Evolutionary conservation across 2,888 invertebrate genomes (phyloP).

Genomic region (Cheilosia variabilis): DNA sequence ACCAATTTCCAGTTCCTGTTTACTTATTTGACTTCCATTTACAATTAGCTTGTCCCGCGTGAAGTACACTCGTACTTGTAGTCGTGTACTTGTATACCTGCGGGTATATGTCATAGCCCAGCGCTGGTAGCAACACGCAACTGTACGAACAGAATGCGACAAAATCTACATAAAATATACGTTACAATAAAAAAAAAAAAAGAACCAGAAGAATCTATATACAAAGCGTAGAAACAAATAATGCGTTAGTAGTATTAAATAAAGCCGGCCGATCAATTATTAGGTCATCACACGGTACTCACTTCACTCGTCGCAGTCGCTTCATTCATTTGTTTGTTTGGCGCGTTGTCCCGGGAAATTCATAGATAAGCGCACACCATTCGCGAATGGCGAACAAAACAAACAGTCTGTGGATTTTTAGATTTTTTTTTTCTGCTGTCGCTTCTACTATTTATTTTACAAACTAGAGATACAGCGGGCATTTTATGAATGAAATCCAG

Average conservation of each 20-base stretch:
- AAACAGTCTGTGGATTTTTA: conserved; percentile 26
- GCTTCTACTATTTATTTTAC: conserved; percentile 63
- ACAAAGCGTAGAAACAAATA: conserved; percentile 19
- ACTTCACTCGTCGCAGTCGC: not conserved
- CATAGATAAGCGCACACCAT: conserved; percentile 25
- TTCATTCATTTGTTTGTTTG: conserved; percentile 38
- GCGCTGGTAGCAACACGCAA: conserved; percentile 4
- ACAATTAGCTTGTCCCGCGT: conserved; percentile 62
- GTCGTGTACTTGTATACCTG: not conserved
- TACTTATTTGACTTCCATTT: conserved; percentile 72
- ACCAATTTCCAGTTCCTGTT: conserved; percentile 74
- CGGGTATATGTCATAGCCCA: too few relatives aligned
- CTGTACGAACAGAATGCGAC: not conserved
- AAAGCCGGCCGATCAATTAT: conserved; percentile 69
- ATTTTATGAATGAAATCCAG: conserved; percentile 70
- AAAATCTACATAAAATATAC: conserved; percentile 3
- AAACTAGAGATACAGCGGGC: conserved; percentile 27
- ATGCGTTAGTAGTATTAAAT: conserved; percentile 54
- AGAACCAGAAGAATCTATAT: not conserved
- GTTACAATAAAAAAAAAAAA: conserved; percentile 7
- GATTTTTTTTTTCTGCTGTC: conserved; percentile 27
- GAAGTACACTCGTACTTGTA: not conserved
- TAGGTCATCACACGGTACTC: conserved; percentile 65
- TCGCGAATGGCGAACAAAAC: conserved; percentile 58
- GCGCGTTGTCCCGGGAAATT: conserved; percentile 9